Evolutionary conservation across 2,888 invertebrate species (phyloP), one percentile per base, ranked within the genome.

Genomic region (Ceramica pisi): DNA sequence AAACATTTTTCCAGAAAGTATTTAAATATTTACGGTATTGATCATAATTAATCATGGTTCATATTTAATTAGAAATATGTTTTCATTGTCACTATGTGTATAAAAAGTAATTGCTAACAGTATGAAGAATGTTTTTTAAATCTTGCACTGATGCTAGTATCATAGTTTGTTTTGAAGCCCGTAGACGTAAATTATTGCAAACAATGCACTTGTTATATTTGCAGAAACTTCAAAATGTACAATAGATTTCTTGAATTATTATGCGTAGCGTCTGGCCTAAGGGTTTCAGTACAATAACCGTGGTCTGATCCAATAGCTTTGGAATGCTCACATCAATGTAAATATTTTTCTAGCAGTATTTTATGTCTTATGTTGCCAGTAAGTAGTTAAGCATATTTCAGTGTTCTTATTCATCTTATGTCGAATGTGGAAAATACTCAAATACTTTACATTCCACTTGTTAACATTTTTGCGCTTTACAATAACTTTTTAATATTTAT

Each of bases 391-490:
- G 56, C 69, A 71, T 50, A 61, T 48, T 63, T 71, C 69, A 57
- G 62, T 72, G 70, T 70, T 67, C 55, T 66, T 53, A n/a, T 63
- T 77, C 61, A 73, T 63, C 46, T 23, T 60, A 53, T 50, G 26
- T 67, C 10, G 21, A 66, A 60, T 73, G 84, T 83, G 84, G 82
- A 83, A 75, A 81, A 78, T 83, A 83, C 75, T 85, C 77, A 78
- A 62, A 78, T 71, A 71, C 67, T 78, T 71, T 70, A 85, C 85
- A 85, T 85, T 85, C 85, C 85, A 85, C 82, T 70, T 38, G 60
- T 79, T 64, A 46, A 71, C 70, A 77, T 65, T 67, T 79, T 76
- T 76, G 57, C 67, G 63, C 70, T 59, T 84, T 74, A 71, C 64
- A 75, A 68, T 46, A 50, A 68, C 35, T 64, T 46, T 71, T 56